A percentile compares a stretch with the other conserved stretches of the same genome.
These are phyloP conservation scores for Botia kubotai DNA, from an alignment of 2,797 vertebrate species.

Conservation along the genomic window DNA sequence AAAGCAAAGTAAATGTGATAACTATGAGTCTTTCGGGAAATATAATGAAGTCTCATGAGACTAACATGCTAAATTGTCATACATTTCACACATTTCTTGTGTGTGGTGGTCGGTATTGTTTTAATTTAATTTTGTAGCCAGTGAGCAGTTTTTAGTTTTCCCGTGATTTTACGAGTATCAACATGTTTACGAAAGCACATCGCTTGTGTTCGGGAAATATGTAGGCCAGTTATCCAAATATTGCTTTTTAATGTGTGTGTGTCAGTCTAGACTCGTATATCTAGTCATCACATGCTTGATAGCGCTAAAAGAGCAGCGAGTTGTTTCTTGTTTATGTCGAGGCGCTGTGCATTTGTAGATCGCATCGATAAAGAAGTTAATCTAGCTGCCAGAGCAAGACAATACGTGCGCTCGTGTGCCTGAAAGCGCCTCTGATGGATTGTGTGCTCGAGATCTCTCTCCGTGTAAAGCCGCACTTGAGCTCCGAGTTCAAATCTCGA, in stretches of 20 bases:
- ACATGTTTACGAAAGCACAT: background rate
- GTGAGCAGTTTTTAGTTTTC: conserved; percentile 6
- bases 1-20: conserved; percentile 23
- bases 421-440: conserved; percentile 45
- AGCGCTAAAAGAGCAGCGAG: conserved; percentile 13
- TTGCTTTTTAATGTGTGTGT: conserved; percentile 34
- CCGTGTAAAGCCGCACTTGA: conserved; percentile 16
- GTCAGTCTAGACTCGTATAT: conserved; percentile 16
- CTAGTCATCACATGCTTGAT: conserved; percentile 16
- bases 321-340: conserved; percentile 31
- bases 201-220: conserved; percentile 31
- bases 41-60: background rate
- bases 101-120: background rate
- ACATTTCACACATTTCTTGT: background rate
- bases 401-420: conserved; percentile 30
- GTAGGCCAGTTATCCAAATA: conserved; percentile 30
- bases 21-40: background rate
- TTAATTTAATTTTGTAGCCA: background rate
- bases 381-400: conserved; percentile 25
- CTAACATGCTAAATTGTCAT: background rate
- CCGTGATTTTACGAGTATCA: background rate
- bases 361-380: conserved; percentile 36
- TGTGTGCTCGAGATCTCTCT: conserved; percentile 1
- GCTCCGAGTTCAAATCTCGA: conserved; percentile 1
- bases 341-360: conserved; percentile 11